Conservation (phyloP, 2,797 vertebrate species). For the Sciurus carolinensis region DNA sequence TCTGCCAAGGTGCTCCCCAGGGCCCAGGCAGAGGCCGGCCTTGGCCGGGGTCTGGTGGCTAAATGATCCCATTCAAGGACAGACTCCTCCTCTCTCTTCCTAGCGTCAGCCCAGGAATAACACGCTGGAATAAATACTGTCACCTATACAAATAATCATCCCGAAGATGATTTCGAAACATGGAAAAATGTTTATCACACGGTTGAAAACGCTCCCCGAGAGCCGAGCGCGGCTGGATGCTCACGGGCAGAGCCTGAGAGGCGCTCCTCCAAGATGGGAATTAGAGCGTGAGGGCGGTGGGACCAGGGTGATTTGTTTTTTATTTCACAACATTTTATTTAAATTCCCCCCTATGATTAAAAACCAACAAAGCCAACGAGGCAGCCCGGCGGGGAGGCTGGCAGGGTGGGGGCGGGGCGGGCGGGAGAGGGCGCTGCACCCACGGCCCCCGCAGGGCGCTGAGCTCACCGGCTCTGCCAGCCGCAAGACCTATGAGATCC, state of each 20-base stretch:
- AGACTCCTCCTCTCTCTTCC: not conserved
- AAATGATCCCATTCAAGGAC: not conserved
- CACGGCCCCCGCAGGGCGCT: slow-evolving; percentile 82
- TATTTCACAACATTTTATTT: slow-evolving; percentile 82
- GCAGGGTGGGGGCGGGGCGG: slow-evolving; percentile 69
- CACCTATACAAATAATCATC: slow-evolving; percentile 35
- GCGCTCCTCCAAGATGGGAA: slow-evolving; percentile 43
- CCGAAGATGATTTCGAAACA: slow-evolving; percentile 63
- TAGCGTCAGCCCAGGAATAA: not conserved
- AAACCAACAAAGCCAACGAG: slow-evolving; percentile 70
- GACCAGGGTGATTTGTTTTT: slow-evolving; percentile 70
- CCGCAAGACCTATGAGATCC: slow-evolving; percentile 79
- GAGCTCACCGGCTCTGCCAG: slow-evolving; percentile 82
- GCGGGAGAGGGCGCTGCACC: slow-evolving; percentile 75
- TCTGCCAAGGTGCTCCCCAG: not conserved
- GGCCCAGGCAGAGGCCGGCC: not conserved
- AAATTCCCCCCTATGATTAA: slow-evolving; percentile 80
- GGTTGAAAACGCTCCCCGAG: not conserved
- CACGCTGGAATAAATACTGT: not conserved
- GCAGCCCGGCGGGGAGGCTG: slow-evolving; percentile 72
- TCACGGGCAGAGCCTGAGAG: not conserved
- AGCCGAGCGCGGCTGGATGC: not conserved
- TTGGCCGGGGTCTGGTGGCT: not conserved
- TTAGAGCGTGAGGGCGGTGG: not conserved
- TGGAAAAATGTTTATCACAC: slow-evolving; percentile 55